Evolutionary conservation across 2,113 vertebrate species (phyloP).

Genomic region (Trichomycterus rosablanca): DNA sequence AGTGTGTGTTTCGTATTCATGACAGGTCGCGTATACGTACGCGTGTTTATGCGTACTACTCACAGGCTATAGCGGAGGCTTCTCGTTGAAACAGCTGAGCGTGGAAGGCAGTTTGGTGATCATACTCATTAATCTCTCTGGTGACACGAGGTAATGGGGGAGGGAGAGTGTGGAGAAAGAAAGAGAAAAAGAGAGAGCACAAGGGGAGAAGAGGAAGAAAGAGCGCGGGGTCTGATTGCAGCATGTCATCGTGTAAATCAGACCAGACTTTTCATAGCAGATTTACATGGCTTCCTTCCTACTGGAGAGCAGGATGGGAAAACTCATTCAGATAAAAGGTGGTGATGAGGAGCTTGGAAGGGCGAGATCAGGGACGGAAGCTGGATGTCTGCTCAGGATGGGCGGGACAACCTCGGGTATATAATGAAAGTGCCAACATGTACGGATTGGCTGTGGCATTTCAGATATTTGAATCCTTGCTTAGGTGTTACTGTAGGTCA

Average conservation of each 20-base stretch:
- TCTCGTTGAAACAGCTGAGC: conserved; percentile 51
- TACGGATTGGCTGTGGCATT: no score
- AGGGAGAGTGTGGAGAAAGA: conserved; percentile 29
- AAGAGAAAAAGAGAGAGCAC: background rate
- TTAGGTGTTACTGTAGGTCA: no score
- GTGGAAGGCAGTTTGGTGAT: conserved; percentile 67
- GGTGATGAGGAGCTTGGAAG: conserved; percentile 13
- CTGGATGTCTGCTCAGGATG: no score
- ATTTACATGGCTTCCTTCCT: conserved; percentile 27
- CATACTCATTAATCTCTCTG: conserved; percentile 73
- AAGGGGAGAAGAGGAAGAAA: conserved; percentile 1
- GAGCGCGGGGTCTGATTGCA: conserved; percentile 10
- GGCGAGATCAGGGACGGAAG: no score
- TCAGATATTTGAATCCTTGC: no score
- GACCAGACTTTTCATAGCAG: conserved; percentile 33
- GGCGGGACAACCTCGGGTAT: no score
- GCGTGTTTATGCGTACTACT: conserved; percentile 17
- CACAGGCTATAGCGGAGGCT: conserved; percentile 55
- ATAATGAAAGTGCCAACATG: no score
- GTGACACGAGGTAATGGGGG: conserved; percentile 55
- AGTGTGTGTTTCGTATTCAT: conserved; percentile 30
- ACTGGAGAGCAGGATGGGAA: conserved; percentile 20
- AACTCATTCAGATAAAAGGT: conserved; percentile 40
- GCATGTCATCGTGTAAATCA: conserved; percentile 24
- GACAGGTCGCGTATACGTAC: conserved; percentile 1